These are phyloP conservation scores for Leptopilina clavipes DNA, from an alignment of 1,140 invertebrate genomes.

Conservation along the genomic window DNA sequence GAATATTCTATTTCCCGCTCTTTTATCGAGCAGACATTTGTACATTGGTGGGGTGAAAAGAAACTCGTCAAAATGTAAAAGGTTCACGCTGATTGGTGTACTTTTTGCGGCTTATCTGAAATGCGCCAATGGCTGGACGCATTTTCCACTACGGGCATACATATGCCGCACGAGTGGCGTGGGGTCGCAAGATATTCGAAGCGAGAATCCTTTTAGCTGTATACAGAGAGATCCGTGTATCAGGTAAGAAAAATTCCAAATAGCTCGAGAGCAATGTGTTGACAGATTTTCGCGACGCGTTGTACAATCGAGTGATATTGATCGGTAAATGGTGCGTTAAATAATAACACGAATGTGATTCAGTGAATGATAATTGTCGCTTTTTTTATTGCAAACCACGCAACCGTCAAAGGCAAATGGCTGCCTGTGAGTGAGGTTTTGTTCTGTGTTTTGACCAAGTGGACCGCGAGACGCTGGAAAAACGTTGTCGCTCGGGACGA, in stretches of 20 bases:
- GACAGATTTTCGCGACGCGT: constrained; percentile 68
- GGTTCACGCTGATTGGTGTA: constrained; percentile 75
- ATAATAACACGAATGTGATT: constrained; percentile 55
- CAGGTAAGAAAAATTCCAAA: constrained; percentile 78
- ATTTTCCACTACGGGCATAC: constrained; percentile 75
- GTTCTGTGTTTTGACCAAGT: background rate
- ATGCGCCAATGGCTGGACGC: constrained; percentile 75
- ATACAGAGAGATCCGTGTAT: constrained; percentile 66
- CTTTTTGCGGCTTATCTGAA: constrained; percentile 79
- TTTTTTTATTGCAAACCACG: constrained; percentile 63
- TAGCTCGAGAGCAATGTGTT: constrained; percentile 72
- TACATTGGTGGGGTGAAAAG: constrained; percentile 69
- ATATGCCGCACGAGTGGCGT: constrained; percentile 79
- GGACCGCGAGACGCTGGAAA: background rate
- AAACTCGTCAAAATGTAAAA: constrained; percentile 75
- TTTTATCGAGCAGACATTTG: constrained; percentile 61
- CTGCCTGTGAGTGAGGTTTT: constrained; percentile 56
- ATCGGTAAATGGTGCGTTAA: constrained; percentile 1
- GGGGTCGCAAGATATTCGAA: constrained; percentile 78
- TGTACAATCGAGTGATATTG: constrained; percentile 12
- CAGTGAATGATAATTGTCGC: constrained; percentile 53
- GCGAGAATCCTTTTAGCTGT: constrained; percentile 77
- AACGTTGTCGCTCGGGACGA: too few species aligned
- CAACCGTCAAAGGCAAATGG: constrained; percentile 71
- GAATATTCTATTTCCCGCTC: constrained; percentile 58